These are phyloP conservation scores for Carassius gibelio DNA, from an alignment of 2,113 vertebrate genomes.

Conservation along the genomic window DNA sequence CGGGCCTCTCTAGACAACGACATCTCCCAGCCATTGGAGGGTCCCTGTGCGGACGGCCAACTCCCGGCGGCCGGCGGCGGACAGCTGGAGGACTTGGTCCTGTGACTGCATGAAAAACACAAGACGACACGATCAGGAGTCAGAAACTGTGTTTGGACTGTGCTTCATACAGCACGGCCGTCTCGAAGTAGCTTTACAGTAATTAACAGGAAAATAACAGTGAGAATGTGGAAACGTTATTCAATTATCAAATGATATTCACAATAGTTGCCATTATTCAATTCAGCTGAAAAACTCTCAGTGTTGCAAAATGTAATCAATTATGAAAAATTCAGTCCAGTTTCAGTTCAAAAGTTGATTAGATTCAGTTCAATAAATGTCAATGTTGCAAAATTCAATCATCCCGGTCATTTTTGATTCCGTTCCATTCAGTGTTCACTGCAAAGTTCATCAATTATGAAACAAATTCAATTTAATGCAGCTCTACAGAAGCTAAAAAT, in stretches of 20 bases:
- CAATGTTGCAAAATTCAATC: neutral
- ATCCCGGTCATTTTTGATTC: no score
- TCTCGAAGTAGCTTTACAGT: neutral
- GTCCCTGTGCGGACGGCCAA: constrained; percentile 89
- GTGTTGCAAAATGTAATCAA: neutral
- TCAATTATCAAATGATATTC: neutral
- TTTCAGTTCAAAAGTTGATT: neutral
- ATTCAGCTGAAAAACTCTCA: neutral
- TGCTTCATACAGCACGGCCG: neutral
- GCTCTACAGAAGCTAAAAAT: no score
- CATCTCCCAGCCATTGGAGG: constrained; percentile 97
- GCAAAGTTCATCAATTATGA: no score
- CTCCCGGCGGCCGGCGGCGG: constrained; percentile 84
- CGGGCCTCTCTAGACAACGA: constrained; percentile 90
- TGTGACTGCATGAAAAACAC: constrained; percentile 80
- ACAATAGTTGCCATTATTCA: neutral
- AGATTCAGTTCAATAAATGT: neutral
- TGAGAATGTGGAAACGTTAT: neutral
- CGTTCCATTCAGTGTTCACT: no score
- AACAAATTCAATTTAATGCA: no score
- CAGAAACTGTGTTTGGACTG: neutral
- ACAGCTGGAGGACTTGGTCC: constrained; percentile 91
- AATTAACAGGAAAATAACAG: neutral
- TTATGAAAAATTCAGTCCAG: neutral
- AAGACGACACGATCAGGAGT: neutral